These are phyloP conservation scores for Bergia sp. DNA, from an alignment of 92 coral and sea anemone species.

Conservation along the genomic window DNA sequence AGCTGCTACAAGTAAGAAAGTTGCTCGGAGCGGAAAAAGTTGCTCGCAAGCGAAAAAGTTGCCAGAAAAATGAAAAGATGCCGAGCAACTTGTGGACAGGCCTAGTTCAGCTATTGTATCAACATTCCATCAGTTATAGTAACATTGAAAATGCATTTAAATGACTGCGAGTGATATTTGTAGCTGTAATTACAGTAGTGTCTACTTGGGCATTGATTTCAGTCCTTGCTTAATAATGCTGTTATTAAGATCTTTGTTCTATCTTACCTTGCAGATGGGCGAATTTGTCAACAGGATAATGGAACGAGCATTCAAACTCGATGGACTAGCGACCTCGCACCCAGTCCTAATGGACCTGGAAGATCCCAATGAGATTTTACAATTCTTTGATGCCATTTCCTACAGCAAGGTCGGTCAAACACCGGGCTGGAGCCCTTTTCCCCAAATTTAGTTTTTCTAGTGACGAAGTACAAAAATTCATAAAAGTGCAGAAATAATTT, in stretches of 20 bases:
- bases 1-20: no score
- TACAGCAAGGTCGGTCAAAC: conserved; percentile 71
- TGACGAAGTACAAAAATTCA: background rate
- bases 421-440: background rate
- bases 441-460: background rate
- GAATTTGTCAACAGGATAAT: conserved; percentile 60
- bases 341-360: conserved; percentile 69
- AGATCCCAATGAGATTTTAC: conserved; percentile 70
- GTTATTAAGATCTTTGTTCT: background rate
- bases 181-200: background rate
- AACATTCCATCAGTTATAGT: background rate
- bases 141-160: no score
- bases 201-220: background rate
- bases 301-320: conserved; percentile 61
- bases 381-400: conserved; percentile 83
- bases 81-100: no score
- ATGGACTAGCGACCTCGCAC: conserved; percentile 85
- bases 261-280: conserved; percentile 54
- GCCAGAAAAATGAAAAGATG: no score
- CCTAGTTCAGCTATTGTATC: background rate
- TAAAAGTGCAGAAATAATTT: background rate
- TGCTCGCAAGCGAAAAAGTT: no score
- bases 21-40: no score
- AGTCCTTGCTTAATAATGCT: background rate
- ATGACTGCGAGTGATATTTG: background rate